Base-by-base conservation (phyloP, 2,113 vertebrate genomes). In the Nyctereutes procyonoides region DNA sequence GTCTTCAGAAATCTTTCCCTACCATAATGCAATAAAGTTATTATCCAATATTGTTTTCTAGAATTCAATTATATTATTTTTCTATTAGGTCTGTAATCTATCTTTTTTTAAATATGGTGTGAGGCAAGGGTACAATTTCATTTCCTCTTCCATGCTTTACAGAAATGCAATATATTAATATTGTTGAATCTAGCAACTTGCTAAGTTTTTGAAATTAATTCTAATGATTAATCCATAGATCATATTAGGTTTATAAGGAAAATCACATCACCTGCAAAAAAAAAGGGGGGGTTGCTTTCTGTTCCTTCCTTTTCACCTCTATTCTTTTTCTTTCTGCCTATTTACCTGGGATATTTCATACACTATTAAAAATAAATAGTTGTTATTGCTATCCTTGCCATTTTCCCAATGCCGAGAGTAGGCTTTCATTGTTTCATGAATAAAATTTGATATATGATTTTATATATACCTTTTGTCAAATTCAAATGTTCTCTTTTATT, bases 251-350 rank as follows among this genome's bases (percentile, higher is more conserved):
- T 51, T 71, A 20, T 30, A 35, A 77, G 19, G 73, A 13, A 82
- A 55, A 74, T 43, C 28, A 76, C 20, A 90, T 48, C 60, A 95
- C 67, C 67, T 83, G 58, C 56, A 74, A 83, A 90, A 83, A 35
- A 69, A 67, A 35, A n/a, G 1, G 19, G 53, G 43, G 43, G 43
- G 43, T n/a, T 1, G 43, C 24, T 32, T 95, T 62, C 26, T 43
- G 26, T 86, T 86, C 63, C 82, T 79, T 86, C 11, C 35, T 93
- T 96, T 77, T 89, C 69, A 77, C 16, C 32, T 84, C 10, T 76
- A 69, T 93, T 58, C 9, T 53, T 89, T 83, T 88, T 58, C 65
- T 63, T 76, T 89, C 51, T 96, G n/a, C n/a, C 58, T 83, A 11
- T 32, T 93, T 93, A 43, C 20, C 26, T 90, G 67, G 53, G 16